These are phyloP conservation scores for Andrena cerasifolii DNA, from an alignment of 1,140 invertebrate genomes.

Conservation along the genomic window DNA sequence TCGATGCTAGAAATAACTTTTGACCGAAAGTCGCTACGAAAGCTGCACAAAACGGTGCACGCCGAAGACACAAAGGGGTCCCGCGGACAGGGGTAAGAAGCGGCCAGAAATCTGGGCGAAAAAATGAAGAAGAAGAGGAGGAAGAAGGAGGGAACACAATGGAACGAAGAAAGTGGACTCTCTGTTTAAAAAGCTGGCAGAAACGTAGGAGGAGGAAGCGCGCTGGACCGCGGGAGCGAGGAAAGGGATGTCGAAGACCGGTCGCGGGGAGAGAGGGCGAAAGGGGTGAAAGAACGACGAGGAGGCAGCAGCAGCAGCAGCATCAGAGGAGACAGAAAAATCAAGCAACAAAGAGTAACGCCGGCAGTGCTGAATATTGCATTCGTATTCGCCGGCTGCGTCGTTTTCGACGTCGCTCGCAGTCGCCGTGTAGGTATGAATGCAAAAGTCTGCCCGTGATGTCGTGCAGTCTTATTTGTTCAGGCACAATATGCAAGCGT, in stretches of 20 bases:
- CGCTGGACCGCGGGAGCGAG: neutral
- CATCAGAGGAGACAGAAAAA: conserved; percentile 63
- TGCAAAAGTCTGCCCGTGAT: conserved; percentile 9
- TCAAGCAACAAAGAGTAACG: conserved; percentile 62
- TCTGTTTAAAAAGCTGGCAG: conserved; percentile 42
- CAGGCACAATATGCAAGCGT: conserved; percentile 36
- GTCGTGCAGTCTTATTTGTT: conserved; percentile 37
- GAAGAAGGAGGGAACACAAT: neutral
- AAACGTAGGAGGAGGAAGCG: conserved; percentile 20
- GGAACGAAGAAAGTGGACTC: conserved; percentile 17
- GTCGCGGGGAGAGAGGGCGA: neutral
- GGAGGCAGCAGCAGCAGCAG: conserved; percentile 15
- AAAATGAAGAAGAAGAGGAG: neutral
- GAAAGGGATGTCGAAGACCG: conserved; percentile 1
- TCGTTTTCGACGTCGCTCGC: conserved; percentile 41
- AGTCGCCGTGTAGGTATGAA: conserved; percentile 46
- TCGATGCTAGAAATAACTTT: too few relatives aligned
- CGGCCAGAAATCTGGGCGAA: conserved; percentile 12
- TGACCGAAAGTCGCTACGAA: conserved; percentile 6
- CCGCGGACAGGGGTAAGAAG: neutral
- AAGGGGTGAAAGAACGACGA: neutral
- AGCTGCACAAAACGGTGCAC: neutral
- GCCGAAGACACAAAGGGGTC: conserved; percentile 19
- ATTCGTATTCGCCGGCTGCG: conserved; percentile 47
- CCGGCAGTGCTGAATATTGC: conserved; percentile 63